Evolutionary conservation across 92 coral and sea anemone genomes (phyloP).

Genomic region (Epizoanthus scotinus): DNA sequence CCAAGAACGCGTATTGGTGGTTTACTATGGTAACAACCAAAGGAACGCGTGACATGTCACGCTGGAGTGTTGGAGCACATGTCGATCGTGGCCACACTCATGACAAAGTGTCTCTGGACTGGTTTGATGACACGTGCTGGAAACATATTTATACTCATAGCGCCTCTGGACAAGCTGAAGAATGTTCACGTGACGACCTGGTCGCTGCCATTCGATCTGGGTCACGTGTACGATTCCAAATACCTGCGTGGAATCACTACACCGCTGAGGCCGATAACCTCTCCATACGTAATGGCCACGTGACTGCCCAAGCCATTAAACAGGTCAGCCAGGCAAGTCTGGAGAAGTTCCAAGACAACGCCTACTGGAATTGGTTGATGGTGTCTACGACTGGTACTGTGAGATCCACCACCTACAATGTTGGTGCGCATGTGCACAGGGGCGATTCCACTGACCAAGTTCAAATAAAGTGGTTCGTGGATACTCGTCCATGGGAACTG

Average conservation of each 20-base stretch:
- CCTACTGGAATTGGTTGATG: slow-evolving; percentile 79
- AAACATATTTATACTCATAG: slow-evolving; percentile 59
- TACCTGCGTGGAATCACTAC: slow-evolving; percentile 37
- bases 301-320: slow-evolving; percentile 73
- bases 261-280: slow-evolving; percentile 76
- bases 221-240: slow-evolving; percentile 69
- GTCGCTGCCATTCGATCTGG: slow-evolving; percentile 54
- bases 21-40: slow-evolving; percentile 58
- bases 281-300: slow-evolving; percentile 67
- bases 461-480: slow-evolving; percentile 65
- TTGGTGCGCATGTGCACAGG: slow-evolving; percentile 50
- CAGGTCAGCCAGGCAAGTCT: slow-evolving; percentile 58
- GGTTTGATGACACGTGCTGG: slow-evolving; percentile 82
- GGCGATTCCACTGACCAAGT: slow-evolving; percentile 27
- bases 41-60: slow-evolving; percentile 80
- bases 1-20: slow-evolving; percentile 61
- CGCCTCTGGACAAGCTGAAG: slow-evolving; percentile 22
- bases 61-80: slow-evolving; percentile 75
- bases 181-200: slow-evolving; percentile 46
- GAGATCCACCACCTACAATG: slow-evolving; percentile 56
- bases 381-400: slow-evolving; percentile 76
- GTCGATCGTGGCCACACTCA: slow-evolving; percentile 68
- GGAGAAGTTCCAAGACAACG: slow-evolving; percentile 59
- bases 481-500: slow-evolving; percentile 66
- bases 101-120: slow-evolving; percentile 66